A percentile compares a stretch with the other conserved stretches of the same genome.
These are phyloP conservation scores for Taenaris catops DNA, from an alignment of 2,888 invertebrate species.

Conservation along the genomic window DNA sequence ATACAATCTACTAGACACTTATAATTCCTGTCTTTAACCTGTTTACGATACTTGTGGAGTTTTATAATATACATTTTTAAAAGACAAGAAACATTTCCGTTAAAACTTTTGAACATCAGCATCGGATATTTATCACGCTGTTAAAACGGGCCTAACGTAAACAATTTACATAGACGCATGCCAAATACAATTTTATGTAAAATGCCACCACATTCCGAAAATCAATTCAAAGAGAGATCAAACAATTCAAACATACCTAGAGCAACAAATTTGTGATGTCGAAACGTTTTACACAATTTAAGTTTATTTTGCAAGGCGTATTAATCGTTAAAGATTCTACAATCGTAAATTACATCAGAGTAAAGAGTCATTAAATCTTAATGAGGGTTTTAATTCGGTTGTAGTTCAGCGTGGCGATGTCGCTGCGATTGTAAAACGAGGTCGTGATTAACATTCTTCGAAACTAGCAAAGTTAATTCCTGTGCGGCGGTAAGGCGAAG, in stretches of 20 bases:
- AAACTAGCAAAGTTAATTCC: slow-evolving; percentile 36
- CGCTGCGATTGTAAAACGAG: slow-evolving; percentile 34
- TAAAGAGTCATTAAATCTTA: slow-evolving; percentile 23
- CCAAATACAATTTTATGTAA: slow-evolving; percentile 1
- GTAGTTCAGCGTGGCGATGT: slow-evolving; percentile 36
- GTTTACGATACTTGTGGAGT: not conserved
- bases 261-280: not conserved
- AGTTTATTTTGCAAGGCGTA: slow-evolving; percentile 1
- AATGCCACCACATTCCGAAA: not conserved
- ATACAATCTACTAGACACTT: slow-evolving; percentile 24
- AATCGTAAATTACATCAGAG: slow-evolving; percentile 11
- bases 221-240: not conserved
- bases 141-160: slow-evolving; percentile 2
- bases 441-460: slow-evolving; percentile 44
- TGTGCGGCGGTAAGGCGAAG: slow-evolving; percentile 30
- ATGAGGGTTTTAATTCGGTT: slow-evolving; percentile 35
- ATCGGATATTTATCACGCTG: slow-evolving; percentile 1
- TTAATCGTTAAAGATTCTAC: slow-evolving; percentile 2
- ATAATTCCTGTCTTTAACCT: slow-evolving; percentile 12
- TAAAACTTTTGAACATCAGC: not conserved
- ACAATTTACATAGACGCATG: not conserved
- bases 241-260: too few relatives aligned
- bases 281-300: too few relatives aligned
- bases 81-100: not conserved
- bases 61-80: slow-evolving; percentile 3